Conservation (phyloP, 37 sponge, comb jelly and placozoan genomes). For the Cliona cf. orientalis region DNA sequence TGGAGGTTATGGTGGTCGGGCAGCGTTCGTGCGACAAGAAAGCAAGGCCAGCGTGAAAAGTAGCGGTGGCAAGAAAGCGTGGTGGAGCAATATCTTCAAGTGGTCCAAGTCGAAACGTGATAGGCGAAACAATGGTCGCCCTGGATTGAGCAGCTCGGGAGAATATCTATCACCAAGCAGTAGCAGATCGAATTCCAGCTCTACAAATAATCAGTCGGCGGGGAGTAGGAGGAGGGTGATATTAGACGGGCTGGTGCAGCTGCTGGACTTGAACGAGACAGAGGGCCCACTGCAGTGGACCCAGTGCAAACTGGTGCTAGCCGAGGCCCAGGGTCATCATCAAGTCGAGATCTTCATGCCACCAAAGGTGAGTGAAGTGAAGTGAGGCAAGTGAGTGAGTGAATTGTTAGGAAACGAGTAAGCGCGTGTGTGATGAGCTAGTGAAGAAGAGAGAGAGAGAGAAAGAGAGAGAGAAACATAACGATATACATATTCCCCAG, state of each 20-base stretch:
- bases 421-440: no score
- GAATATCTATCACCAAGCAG: not conserved
- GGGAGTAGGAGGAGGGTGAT: not conserved
- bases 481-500: no score
- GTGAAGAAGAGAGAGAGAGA: no score
- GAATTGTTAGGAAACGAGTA: no score
- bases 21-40: not conserved
- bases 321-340: conserved; percentile 37
- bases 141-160: not conserved
- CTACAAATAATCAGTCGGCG: not conserved
- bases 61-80: not conserved
- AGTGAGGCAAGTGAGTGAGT: no score
- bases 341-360: conserved; percentile 71
- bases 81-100: conserved; percentile 63
- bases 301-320: conserved; percentile 52
- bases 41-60: not conserved
- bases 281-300: conserved; percentile 30
- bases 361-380: conserved; percentile 72
- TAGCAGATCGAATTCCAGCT: not conserved
- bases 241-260: not conserved
- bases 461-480: no score
- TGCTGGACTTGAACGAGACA: conserved; percentile 32
- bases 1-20: not conserved
- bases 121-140: no score
- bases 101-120: conserved; percentile 16